These are phyloP conservation scores for Lipophrys pholis DNA, from an alignment of 2,113 vertebrate genomes.

Conservation along the genomic window DNA sequence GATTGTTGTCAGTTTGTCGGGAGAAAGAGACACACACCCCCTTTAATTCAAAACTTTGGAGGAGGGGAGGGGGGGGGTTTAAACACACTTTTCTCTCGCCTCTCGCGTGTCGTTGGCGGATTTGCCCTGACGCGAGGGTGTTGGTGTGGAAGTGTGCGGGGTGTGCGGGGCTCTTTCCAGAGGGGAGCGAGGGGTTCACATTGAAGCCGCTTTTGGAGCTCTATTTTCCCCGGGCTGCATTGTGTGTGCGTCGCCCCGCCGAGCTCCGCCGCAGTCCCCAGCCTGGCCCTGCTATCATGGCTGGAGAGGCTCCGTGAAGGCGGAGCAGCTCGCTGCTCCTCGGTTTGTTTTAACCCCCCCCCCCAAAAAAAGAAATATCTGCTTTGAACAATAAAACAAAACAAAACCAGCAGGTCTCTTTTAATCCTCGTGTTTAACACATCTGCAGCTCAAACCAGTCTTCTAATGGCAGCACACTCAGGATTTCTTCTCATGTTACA, in stretches of 20 bases:
- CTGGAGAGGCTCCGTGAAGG: constrained; percentile 67
- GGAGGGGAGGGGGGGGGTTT: constrained; percentile 21
- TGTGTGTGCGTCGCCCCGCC: constrained; percentile 55
- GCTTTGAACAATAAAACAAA: background rate
- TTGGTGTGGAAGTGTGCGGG: too few relatives aligned
- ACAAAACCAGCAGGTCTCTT: background rate
- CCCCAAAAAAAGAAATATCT: too few relatives aligned
- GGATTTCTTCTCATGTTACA: background rate
- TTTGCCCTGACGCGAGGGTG: background rate
- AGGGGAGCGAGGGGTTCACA: constrained; percentile 2
- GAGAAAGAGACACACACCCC: constrained; percentile 75
- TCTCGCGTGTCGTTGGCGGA: background rate
- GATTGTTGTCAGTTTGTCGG: constrained; percentile 46
- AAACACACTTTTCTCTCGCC: constrained; percentile 13
- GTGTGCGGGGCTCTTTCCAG: background rate
- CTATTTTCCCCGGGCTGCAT: constrained; percentile 30
- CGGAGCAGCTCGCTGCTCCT: constrained; percentile 63
- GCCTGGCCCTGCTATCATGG: constrained; percentile 75
- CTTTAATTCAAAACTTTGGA: constrained; percentile 80
- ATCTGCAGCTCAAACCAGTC: background rate
- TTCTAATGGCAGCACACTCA: background rate
- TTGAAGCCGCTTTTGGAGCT: constrained; percentile 17
- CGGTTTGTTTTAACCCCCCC: constrained; percentile 36
- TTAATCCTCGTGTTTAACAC: background rate
- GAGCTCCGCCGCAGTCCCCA: constrained; percentile 68